phyloP scores from a whole-genome alignment of 2,113 vertebrate genomes.

The Archilochus colubris region DNA sequence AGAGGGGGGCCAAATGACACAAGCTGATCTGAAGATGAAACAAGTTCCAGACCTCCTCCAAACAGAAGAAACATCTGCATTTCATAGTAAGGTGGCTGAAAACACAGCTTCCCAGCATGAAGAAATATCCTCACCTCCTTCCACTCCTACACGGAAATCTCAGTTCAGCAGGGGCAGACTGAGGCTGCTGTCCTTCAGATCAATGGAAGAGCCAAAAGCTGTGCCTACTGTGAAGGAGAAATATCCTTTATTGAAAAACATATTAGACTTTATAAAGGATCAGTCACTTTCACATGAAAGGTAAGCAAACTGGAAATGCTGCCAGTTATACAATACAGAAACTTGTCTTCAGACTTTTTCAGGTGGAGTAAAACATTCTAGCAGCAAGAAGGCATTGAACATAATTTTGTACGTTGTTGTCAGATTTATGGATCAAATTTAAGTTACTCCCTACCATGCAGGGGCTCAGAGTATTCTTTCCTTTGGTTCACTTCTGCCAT shows the following conservation, averaged over 20 bases:
- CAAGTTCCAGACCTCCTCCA: constrained; percentile 5
- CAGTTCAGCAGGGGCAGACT: constrained; percentile 88
- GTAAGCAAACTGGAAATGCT: constrained; percentile 67
- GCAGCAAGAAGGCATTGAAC: background rate
- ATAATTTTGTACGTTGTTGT: background rate
- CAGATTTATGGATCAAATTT: background rate
- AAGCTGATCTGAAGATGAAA: background rate
- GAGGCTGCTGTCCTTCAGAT: constrained; percentile 92
- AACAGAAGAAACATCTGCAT: constrained; percentile 9
- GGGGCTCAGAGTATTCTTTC: background rate
- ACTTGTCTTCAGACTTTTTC: background rate
- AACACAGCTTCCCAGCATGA: constrained; percentile 73
- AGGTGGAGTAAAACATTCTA: background rate
- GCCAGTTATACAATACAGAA: background rate
- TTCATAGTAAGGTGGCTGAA: constrained; percentile 72
- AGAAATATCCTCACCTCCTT: constrained; percentile 81
- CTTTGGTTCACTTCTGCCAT: background rate
- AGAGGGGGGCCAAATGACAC: background rate
- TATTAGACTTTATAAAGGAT: constrained; percentile 92
- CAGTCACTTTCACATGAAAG: constrained; percentile 86
- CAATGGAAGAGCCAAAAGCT: constrained; percentile 86
- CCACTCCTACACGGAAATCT: constrained; percentile 82
- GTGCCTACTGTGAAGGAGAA: constrained; percentile 87
- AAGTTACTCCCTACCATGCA: background rate
- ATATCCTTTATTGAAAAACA: constrained; percentile 86